phyloP scores from a whole-genome alignment of 1,140 invertebrate species.

The Pseudobourletiella spinata region DNA sequence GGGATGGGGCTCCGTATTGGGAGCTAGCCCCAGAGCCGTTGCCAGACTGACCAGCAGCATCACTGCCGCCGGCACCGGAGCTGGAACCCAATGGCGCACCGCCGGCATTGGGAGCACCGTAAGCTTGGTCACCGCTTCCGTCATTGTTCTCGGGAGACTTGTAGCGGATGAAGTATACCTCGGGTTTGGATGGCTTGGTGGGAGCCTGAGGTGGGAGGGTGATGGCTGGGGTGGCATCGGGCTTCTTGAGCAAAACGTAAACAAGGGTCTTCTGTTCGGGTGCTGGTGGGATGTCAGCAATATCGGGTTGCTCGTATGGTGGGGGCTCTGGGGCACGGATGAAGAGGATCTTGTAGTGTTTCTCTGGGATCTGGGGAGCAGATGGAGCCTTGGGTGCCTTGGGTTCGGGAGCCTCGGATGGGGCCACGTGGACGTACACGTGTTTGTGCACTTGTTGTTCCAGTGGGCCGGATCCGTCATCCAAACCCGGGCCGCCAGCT shows the following conservation, averaged over 20 bases:
- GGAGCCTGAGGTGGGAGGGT: conserved; percentile 47
- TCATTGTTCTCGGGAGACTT: conserved; percentile 36
- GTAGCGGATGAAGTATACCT: conserved; percentile 79
- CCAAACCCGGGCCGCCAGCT: conserved; percentile 13
- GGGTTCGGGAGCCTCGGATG: conserved; percentile 47
- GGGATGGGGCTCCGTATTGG: background rate
- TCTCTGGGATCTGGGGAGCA: conserved; percentile 55
- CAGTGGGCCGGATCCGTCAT: conserved; percentile 44
- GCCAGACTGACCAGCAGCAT: too few relatives aligned
- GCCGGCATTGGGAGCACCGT: background rate
- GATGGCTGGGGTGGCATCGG: conserved; percentile 48
- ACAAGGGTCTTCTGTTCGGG: conserved; percentile 78
- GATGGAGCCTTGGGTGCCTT: conserved; percentile 49
- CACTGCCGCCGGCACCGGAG: background rate
- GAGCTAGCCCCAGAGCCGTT: background rate
- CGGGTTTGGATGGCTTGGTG: conserved; percentile 69
- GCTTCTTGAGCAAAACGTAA: conserved; percentile 76
- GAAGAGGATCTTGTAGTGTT: conserved; percentile 81
- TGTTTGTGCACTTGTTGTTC: conserved; percentile 57
- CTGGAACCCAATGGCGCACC: background rate
- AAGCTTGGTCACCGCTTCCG: background rate
- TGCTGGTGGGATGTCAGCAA: conserved; percentile 54
- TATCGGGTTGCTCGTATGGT: conserved; percentile 57
- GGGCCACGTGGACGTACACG: conserved; percentile 71
- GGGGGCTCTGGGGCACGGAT: conserved; percentile 74